These are phyloP conservation scores for Rhinichthys osculus DNA, from an alignment of 2,797 vertebrate species.

Conservation along the genomic window DNA sequence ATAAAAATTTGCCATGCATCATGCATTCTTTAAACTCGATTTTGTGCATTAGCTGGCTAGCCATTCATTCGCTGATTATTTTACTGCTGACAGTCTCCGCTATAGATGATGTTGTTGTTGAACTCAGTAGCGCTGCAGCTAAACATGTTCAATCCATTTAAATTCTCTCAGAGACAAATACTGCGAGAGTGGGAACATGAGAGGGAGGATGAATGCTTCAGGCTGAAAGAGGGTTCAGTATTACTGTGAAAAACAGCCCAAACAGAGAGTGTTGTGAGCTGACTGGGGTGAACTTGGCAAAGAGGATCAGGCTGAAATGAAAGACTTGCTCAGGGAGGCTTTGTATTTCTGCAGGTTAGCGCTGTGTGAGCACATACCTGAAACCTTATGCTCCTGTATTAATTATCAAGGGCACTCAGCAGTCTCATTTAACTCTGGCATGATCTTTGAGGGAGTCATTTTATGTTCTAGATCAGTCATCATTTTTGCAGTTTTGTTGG, in stretches of 20 bases:
- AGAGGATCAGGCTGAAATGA: constrained; percentile 66
- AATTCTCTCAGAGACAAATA: constrained; percentile 34
- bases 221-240: constrained; percentile 68
- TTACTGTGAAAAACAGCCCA: constrained; percentile 70
- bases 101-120: background rate
- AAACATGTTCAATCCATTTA: constrained; percentile 2
- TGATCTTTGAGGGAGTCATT: constrained; percentile 9
- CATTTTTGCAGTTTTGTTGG: too few relatives aligned
- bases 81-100: background rate
- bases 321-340: constrained; percentile 65
- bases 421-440: constrained; percentile 54
- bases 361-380: constrained; percentile 67
- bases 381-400: constrained; percentile 74
- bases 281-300: constrained; percentile 64
- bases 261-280: constrained; percentile 63
- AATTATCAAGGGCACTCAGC: background rate
- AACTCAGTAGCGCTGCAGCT: background rate
- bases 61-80: constrained; percentile 56
- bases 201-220: constrained; percentile 44
- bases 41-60: constrained; percentile 44
- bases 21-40: background rate
- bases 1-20: background rate
- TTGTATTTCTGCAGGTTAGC: constrained; percentile 68
- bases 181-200: constrained; percentile 8
- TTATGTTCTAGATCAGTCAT: background rate